phyloP scores from a whole-genome alignment of 2,797 vertebrate genomes.

The Thripadectes ignobilis region DNA sequence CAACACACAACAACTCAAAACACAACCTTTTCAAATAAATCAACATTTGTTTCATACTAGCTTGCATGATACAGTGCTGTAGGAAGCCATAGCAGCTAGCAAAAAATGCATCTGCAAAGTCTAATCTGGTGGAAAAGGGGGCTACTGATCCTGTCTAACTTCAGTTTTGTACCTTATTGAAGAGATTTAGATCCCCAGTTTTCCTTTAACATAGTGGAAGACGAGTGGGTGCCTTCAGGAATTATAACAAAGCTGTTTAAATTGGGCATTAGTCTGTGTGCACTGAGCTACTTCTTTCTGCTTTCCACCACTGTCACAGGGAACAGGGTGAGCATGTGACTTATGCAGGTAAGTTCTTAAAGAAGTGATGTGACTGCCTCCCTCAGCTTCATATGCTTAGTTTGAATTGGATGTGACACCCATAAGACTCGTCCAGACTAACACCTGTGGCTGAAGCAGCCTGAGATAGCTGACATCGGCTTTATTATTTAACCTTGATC shows the following conservation, averaged over 20 bases:
- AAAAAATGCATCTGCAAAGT: background rate
- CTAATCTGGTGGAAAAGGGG: background rate
- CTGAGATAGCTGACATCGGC: background rate
- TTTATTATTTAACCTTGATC: background rate
- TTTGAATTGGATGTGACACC: background rate
- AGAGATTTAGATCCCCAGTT: background rate
- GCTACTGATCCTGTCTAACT: background rate
- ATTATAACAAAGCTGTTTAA: background rate
- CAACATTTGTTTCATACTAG: background rate
- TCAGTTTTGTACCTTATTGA: background rate
- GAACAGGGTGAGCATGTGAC: accelerated
- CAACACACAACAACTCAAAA: no score
- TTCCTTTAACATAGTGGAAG: background rate
- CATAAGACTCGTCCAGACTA: background rate
- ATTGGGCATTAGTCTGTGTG: background rate
- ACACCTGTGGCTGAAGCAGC: background rate
- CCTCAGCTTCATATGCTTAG: background rate
- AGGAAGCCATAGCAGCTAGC: background rate
- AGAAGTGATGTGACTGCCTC: background rate
- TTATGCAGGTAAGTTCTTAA: background rate
- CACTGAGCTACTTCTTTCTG: background rate
- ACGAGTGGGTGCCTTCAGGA: background rate
- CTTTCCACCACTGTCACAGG: background rate
- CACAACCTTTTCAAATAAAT: background rate
- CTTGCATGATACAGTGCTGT: background rate